Percentiles rank a stretch among this genome's conserved stretches.
phyloP scores from a whole-genome alignment of 1,140 invertebrate species.

The Drosophila serrata region DNA sequence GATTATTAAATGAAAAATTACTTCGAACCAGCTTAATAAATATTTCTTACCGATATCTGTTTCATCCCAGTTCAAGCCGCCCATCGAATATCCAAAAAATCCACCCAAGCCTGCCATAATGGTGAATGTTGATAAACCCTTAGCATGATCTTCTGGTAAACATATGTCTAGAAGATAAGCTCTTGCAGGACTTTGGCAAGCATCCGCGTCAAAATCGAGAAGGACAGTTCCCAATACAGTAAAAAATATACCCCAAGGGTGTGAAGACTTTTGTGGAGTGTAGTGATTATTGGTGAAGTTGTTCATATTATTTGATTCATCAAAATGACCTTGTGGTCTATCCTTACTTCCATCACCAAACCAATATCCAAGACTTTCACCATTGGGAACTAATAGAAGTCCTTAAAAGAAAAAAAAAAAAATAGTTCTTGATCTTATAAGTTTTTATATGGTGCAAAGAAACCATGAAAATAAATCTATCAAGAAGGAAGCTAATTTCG shows the following conservation, averaged over 20 bases:
- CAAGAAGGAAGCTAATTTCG: too few species aligned
- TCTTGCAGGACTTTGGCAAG: slow-evolving; percentile 96
- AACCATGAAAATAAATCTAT: too few species aligned
- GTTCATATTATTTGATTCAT: slow-evolving; percentile 61
- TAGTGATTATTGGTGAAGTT: slow-evolving; percentile 29
- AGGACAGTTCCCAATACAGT: slow-evolving; percentile 97
- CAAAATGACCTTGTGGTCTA: slow-evolving; percentile 33
- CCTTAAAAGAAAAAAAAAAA: slow-evolving; percentile 86
- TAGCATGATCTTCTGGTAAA: slow-evolving; percentile 96
- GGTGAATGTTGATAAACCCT: slow-evolving; percentile 97
- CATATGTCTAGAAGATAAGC: slow-evolving; percentile 97
- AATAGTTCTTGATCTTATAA: background rate
- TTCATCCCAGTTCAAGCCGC: slow-evolving; percentile 97
- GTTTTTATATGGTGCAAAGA: too few species aligned
- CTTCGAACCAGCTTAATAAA: background rate
- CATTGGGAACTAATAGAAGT: slow-evolving; percentile 95
- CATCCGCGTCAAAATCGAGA: slow-evolving; percentile 98
- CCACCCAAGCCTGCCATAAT: slow-evolving; percentile 98
- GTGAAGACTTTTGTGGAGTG: slow-evolving; percentile 85
- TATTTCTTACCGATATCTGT: slow-evolving; percentile 89
- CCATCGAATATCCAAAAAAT: slow-evolving; percentile 96
- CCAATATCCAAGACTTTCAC: slow-evolving; percentile 92
- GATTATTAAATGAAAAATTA: background rate
- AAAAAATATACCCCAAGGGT: slow-evolving; percentile 96
- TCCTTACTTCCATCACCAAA: slow-evolving; percentile 90